Evolutionary conservation across 1,140 invertebrate species (phyloP).

Genomic region (Achatina immaculata): DNA sequence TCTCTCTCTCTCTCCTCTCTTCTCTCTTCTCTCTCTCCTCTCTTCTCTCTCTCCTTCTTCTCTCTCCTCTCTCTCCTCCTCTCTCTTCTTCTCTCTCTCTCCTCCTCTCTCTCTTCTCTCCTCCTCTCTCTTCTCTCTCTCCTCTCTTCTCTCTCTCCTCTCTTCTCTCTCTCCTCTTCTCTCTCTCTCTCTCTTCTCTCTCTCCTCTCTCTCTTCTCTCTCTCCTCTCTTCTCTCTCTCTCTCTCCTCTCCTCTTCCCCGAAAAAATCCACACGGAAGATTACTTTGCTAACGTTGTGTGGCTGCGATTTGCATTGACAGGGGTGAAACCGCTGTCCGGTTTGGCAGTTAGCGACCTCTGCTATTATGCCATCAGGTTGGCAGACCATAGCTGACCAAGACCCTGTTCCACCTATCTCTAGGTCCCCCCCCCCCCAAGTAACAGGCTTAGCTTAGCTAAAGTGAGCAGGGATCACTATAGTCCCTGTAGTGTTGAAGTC

Average conservation of each 20-base stretch:
- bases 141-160: background rate
- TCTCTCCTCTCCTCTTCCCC: background rate
- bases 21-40: background rate
- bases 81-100: slow-evolving; percentile 17
- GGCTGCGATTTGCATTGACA: too few relatives aligned
- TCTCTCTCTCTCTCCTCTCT: background rate
- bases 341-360: too few relatives aligned
- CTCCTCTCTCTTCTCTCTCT: slow-evolving; percentile 1
- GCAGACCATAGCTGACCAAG: too few relatives aligned
- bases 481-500: too few relatives aligned
- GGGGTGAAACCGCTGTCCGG: too few relatives aligned
- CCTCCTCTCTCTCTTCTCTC: slow-evolving; percentile 2
- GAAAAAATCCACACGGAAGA: too few relatives aligned
- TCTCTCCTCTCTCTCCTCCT: slow-evolving; percentile 4
- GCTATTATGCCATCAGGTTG: too few relatives aligned
- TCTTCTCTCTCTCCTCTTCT: background rate
- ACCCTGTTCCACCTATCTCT: too few relatives aligned
- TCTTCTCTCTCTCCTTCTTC: background rate
- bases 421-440: too few relatives aligned
- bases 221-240: slow-evolving; percentile 9
- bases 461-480: too few relatives aligned
- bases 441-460: too few relatives aligned
- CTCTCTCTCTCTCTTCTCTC: background rate
- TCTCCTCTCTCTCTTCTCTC: slow-evolving; percentile 13
- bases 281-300: too few relatives aligned